Base-by-base conservation (phyloP, 1,140 invertebrate genomes). In the Odontomachus brunneus region DNA sequence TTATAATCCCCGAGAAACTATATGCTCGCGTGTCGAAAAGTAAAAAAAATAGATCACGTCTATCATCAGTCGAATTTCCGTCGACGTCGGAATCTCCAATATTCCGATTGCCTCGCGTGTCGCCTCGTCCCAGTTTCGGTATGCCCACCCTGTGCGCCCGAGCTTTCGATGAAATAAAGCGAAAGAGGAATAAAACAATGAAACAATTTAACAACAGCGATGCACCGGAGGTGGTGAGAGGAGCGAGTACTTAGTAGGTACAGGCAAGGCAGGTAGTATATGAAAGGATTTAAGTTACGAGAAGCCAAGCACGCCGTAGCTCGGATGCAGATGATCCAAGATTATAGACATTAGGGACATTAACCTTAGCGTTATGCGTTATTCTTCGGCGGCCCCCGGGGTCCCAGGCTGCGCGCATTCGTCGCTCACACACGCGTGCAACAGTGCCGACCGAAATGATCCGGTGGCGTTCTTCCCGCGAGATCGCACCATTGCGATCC, bases 281-380 rank as follows among this genome's bases (percentile, higher is more conserved):
- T 73, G 67, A 55, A 67, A 78, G n/a, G 62, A 83, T 57, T 48
- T 78, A 83, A 84, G 67, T 63, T 55, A 67, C 59, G 72, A 44
- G 48, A 55, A 38, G 49, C 53, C 48, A 22, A 19, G 15, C 38
- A 53, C n/a, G n/a, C 49, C 29, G 76, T 38, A 65, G 72, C 63
- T 59, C 75, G 85, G 59, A 89, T 87, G 88, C 88, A 89, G 85
- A 89, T 87, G 85, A 89, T 89, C 85, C 80, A 82, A 89, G 83
- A 89, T 89, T 89, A 89, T 89, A 89, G 88, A 87, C 87, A 89
- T 89, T 89, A 89, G 80, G 88, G 80, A 89, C 88, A 89, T 89
- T 89, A 89, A 83, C 83, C 78, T 87, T 78, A 71, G 62, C 83
- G 75, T 63, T 83, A 71, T 81, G 82, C 66, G 88, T 44, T 44